Percentiles rank a stretch among this genome's conserved stretches.
Conservation (phyloP, 2,797 vertebrate genomes). For the Chelmon rostratus region DNA sequence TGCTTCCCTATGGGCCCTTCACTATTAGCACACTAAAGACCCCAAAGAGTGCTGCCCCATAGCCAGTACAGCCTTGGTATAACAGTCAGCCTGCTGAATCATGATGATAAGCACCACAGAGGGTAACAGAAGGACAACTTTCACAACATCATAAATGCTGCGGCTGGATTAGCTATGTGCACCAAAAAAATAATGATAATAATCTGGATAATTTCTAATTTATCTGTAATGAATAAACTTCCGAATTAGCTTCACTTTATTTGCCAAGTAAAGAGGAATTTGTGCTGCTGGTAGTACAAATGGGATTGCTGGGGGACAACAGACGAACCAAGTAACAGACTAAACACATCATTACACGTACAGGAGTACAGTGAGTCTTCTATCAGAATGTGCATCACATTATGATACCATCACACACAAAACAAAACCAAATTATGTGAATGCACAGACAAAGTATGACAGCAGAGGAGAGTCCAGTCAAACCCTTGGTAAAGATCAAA, state of each 20-base stretch:
- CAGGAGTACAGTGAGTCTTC: conserved; percentile 5
- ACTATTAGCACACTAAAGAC: conserved; percentile 82
- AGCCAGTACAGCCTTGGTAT: conserved; percentile 64
- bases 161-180: conserved; percentile 30
- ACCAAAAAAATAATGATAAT: conserved; percentile 17
- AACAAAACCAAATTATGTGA: too few species aligned
- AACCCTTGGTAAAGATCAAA: neutral
- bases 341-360: neutral
- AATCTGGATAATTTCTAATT: conserved; percentile 28
- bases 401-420: too few species aligned
- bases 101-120: conserved; percentile 67
- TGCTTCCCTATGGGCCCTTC: conserved; percentile 76
- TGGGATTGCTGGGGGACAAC: neutral
- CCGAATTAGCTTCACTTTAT: conserved; percentile 14
- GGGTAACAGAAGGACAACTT: conserved; percentile 64
- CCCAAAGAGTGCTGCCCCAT: conserved; percentile 79
- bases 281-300: conserved; percentile 4
- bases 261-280: conserved; percentile 6
- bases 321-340: conserved; percentile 9
- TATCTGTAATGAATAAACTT: conserved; percentile 8
- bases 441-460: neutral
- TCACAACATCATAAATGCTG: conserved; percentile 45
- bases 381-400: too few species aligned
- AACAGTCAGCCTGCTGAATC: conserved; percentile 73
- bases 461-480: neutral